Evolutionary conservation across 2,888 invertebrate genomes (phyloP).

Genomic region (Helobdella robusta): DNA sequence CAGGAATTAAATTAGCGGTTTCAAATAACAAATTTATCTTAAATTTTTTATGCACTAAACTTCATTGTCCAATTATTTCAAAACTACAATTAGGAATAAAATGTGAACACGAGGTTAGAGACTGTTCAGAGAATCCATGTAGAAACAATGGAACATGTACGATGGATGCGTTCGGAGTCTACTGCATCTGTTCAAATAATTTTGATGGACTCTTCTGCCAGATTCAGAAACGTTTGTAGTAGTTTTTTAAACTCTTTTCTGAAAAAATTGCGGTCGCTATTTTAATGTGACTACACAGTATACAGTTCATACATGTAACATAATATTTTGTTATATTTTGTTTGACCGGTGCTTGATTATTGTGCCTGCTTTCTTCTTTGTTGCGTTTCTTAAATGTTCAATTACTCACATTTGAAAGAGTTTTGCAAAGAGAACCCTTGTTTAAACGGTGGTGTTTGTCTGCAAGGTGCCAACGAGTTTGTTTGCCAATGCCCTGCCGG

Average conservation of each 20-base stretch:
- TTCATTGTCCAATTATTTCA: background rate
- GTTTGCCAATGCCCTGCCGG: slow-evolving; percentile 34
- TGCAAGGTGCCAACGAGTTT: slow-evolving; percentile 30
- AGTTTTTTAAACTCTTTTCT: no score
- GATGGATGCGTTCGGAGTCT: background rate
- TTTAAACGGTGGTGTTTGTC: slow-evolving; percentile 33
- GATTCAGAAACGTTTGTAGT: background rate
- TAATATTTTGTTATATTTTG: no score
- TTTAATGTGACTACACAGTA: no score
- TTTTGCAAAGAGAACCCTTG: slow-evolving; percentile 32
- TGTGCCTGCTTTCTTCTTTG: no score
- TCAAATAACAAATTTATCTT: no score
- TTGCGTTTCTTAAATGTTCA: no score
- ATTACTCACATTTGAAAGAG: no score
- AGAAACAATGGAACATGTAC: slow-evolving; percentile 26
- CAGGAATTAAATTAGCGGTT: no score
- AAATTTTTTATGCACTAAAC: no score
- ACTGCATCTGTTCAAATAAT: slow-evolving; percentile 11
- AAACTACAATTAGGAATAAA: slow-evolving; percentile 11
- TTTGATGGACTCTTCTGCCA: slow-evolving; percentile 17
- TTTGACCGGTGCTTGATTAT: no score
- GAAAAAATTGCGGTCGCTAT: no score
- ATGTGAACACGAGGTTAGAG: slow-evolving; percentile 29
- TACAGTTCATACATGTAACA: no score
- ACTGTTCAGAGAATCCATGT: slow-evolving; percentile 28